Percentiles rank a stretch among this genome's conserved stretches.
phyloP scores from a whole-genome alignment of 2,797 vertebrate genomes.

The Avahi laniger region DNA sequence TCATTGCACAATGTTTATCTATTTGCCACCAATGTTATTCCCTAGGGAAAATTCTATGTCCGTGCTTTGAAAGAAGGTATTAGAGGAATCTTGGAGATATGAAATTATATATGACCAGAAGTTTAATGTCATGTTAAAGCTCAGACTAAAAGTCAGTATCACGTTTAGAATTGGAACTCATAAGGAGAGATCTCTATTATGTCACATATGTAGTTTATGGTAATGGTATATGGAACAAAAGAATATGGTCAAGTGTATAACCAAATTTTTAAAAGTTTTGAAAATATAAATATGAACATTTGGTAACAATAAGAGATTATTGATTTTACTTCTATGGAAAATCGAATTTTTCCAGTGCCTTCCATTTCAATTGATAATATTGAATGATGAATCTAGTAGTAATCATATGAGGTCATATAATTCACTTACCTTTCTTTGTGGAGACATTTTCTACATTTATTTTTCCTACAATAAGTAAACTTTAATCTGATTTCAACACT shows the following conservation, averaged over 20 bases:
- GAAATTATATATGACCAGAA: not conserved
- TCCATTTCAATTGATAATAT: not conserved
- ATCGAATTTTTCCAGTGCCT: not conserved
- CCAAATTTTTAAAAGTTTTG: not conserved
- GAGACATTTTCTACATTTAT: not conserved
- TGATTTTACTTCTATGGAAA: not conserved
- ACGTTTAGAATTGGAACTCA: not conserved
- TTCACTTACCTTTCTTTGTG: not conserved
- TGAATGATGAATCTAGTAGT: not conserved
- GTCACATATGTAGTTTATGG: not conserved
- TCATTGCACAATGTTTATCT: not conserved
- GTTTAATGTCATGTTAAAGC: not conserved
- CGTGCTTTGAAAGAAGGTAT: not conserved
- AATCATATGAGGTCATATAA: not conserved
- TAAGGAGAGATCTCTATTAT: not conserved
- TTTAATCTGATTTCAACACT: not conserved
- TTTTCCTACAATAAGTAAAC: not conserved
- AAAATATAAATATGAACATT: not conserved
- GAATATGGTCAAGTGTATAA: not conserved
- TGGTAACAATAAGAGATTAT: not conserved
- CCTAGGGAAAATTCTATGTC: not conserved
- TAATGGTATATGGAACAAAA: not conserved
- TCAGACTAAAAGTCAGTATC: not conserved
- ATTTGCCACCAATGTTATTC: not conserved
- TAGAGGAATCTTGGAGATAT: not conserved